These are phyloP conservation scores for Cataglyphis rosenhaueri DNA, from an alignment of 2,888 invertebrate genomes.

Conservation along the genomic window DNA sequence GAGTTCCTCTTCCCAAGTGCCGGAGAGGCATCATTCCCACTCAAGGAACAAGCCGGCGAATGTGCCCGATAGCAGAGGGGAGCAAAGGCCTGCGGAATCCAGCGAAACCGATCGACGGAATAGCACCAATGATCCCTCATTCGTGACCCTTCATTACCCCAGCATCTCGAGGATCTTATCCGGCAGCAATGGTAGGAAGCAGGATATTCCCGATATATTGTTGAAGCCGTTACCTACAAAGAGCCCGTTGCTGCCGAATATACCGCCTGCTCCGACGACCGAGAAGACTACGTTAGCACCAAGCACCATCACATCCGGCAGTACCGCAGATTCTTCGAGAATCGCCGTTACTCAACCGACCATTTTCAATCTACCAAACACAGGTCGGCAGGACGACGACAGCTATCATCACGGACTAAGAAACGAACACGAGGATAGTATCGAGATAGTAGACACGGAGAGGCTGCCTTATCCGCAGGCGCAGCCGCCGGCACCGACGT, in stretches of 20 bases:
- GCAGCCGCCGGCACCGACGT: conserved; percentile 81
- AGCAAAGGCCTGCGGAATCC: conserved; percentile 72
- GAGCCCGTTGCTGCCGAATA: conserved; percentile 80
- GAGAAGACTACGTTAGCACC: conserved; percentile 74
- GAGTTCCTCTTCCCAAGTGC: conserved; percentile 74
- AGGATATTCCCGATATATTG: conserved; percentile 92
- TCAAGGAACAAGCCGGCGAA: conserved; percentile 78
- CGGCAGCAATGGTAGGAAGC: conserved; percentile 94
- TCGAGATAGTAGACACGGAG: conserved; percentile 82
- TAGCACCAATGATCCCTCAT: conserved; percentile 86
- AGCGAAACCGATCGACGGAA: conserved; percentile 75
- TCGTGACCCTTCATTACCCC: conserved; percentile 91
- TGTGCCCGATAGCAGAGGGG: conserved; percentile 74
- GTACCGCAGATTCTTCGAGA: conserved; percentile 59
- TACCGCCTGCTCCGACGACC: conserved; percentile 85
- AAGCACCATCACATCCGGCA: conserved; percentile 67
- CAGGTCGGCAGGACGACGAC: conserved; percentile 78
- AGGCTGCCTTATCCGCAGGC: conserved; percentile 82
- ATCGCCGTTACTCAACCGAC: conserved; percentile 80
- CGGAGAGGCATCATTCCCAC: conserved; percentile 72
- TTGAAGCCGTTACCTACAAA: conserved; percentile 86
- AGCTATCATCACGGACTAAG: conserved; percentile 72
- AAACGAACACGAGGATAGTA: conserved; percentile 78
- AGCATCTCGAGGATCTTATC: conserved; percentile 94
- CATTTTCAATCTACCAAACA: conserved; percentile 83